phyloP scores from a whole-genome alignment of 2,888 invertebrate genomes.

The Saturnia japonica region DNA sequence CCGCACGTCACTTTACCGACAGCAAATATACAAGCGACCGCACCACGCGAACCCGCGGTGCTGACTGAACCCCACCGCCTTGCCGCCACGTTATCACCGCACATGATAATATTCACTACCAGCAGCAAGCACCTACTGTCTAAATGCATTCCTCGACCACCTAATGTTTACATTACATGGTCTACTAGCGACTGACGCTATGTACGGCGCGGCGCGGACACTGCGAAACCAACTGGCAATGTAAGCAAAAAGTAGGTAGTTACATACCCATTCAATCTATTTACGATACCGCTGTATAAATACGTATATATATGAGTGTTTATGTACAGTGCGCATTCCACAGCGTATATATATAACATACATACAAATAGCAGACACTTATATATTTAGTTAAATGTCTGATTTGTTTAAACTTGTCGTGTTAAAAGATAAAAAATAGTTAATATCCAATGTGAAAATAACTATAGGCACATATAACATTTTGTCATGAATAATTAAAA shows the following conservation, averaged over 20 bases:
- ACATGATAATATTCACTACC: constrained; percentile 81
- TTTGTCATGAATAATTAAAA: too few relatives aligned
- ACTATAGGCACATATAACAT: too few relatives aligned
- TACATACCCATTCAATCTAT: constrained; percentile 79
- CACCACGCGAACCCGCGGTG: constrained; percentile 79
- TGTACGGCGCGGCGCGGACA: constrained; percentile 58
- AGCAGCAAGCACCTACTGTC: constrained; percentile 73
- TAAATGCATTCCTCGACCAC: constrained; percentile 76
- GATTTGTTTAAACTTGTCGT: not conserved
- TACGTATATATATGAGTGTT: constrained; percentile 58
- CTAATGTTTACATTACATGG: constrained; percentile 79
- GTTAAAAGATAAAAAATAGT: not conserved
- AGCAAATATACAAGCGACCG: constrained; percentile 71
- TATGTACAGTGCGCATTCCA: constrained; percentile 74
- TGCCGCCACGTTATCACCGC: constrained; percentile 78
- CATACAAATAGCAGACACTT: constrained; percentile 60
- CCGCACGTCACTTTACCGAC: constrained; percentile 67
- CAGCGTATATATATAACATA: constrained; percentile 59
- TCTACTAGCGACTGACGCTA: constrained; percentile 61
- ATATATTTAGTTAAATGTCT: constrained; percentile 23
- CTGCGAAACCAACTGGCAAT: constrained; percentile 65
- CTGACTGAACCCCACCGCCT: constrained; percentile 73
- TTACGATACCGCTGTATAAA: constrained; percentile 76
- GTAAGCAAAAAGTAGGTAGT: constrained; percentile 70
- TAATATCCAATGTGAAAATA: too few relatives aligned